Evolutionary conservation across 2,888 invertebrate genomes (phyloP), one percentile per base, ranked within the genome.

Genomic region (Poecilus cupreus): DNA sequence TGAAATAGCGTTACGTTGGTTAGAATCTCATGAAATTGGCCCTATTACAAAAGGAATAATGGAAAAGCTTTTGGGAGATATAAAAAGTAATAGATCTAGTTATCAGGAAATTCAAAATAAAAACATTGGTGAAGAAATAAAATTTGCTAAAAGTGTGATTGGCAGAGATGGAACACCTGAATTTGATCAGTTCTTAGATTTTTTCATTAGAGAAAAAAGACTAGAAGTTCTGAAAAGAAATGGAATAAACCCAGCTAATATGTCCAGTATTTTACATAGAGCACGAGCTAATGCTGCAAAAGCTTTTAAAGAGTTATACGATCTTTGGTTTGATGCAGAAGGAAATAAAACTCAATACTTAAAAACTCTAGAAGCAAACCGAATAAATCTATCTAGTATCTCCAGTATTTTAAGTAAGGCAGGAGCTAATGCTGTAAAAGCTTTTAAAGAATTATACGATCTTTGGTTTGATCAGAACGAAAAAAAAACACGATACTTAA

Each of bases 121-220:
- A n/a, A n/a, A n/a, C n/a, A n/a, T n/a, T n/a, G n/a, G 8, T 83
- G 83, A 83, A 82, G 85, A 84, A 84, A 82, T 84, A 3, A 85
- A 83, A 85, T 86, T 86, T 84, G 85, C 85, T 84, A 86, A 80
- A 86, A 86, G 84, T 85, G 84, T 86, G 37, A 84, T 83, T 81
- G 86, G 87, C 84, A 86, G 79, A 85, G 84, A 86, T 64, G 86
- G 85, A 80, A 86, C 82, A 85, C 84, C 86, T 83, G 79, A 72
- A 84, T 87, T 85, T 85, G 78, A 86, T 85, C 70, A 70, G 37
- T 70, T 70, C 16, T 39, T 70, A 70, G 70, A 70, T 70, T 70
- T 70, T 70, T 39, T 83, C 85, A 70, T 70, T 37, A 70, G 11
- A 70, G 70, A 16, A 70, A 18, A 70, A 70, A n/a, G 8, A 26